Evolutionary conservation across 2,888 invertebrate genomes (phyloP).

Genomic region (Leucoma salicis): DNA sequence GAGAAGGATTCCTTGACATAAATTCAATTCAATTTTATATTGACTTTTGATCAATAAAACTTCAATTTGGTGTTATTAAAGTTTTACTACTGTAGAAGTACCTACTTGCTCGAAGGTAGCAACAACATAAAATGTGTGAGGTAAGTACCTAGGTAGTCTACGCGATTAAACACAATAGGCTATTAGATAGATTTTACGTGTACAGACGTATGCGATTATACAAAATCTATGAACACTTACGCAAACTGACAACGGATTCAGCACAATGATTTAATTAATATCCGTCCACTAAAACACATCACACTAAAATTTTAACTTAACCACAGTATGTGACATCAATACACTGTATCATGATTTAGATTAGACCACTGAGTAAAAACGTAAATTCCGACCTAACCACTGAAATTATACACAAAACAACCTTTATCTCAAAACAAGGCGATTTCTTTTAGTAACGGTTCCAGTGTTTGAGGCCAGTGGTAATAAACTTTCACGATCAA

Average conservation of each 20-base stretch:
- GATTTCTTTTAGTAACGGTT: constrained; percentile 74
- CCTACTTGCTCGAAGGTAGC: too few relatives aligned
- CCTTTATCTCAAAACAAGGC: constrained; percentile 50
- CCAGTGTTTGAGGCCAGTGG: constrained; percentile 69
- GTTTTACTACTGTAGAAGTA: too few relatives aligned
- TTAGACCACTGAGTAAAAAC: constrained; percentile 27
- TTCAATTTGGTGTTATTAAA: too few relatives aligned
- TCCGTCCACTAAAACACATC: constrained; percentile 12
- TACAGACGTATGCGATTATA: too few relatives aligned
- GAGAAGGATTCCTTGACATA: too few relatives aligned
- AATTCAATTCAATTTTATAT: too few relatives aligned
- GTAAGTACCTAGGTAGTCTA: too few relatives aligned
- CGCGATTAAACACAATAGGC: too few relatives aligned
- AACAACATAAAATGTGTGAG: too few relatives aligned
- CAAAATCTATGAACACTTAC: constrained; percentile 13
- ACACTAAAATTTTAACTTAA: constrained; percentile 17
- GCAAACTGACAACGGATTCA: constrained; percentile 12
- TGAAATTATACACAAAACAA: constrained; percentile 46
- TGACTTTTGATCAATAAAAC: too few relatives aligned
- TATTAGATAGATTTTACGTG: too few relatives aligned
- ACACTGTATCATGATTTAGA: constrained; percentile 15
- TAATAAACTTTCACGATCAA: constrained; percentile 79
- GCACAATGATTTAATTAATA: constrained; percentile 7
- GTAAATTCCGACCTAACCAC: constrained; percentile 35
- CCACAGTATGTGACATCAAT: constrained; percentile 12